Evolutionary conservation across 1,140 invertebrate species (phyloP).

Genomic region (Proctacanthus coquilletti): DNA sequence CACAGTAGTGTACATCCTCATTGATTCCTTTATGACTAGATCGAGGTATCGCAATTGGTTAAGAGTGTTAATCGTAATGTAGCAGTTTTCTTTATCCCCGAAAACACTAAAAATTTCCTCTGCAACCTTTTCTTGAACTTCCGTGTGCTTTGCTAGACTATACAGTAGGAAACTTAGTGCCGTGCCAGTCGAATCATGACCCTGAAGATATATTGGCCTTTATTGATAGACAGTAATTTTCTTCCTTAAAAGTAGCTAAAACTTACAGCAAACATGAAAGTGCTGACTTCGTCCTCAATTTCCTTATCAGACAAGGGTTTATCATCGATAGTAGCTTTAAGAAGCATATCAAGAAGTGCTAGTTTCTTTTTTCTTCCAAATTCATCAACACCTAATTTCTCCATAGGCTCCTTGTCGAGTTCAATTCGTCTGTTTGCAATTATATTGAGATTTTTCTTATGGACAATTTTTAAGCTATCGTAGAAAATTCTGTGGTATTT

Average conservation of each 20-base stretch:
- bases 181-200: constrained; percentile 6
- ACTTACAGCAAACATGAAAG: constrained; percentile 56
- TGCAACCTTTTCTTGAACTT: constrained; percentile 33
- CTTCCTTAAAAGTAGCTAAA: neutral
- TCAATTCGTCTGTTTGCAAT: constrained; percentile 26
- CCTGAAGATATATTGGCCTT: neutral
- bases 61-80: constrained; percentile 24
- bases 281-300: constrained; percentile 51
- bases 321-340: constrained; percentile 39
- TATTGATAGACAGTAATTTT: neutral
- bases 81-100: constrained; percentile 14
- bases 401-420: constrained; percentile 14
- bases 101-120: constrained; percentile 38
- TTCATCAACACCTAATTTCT: constrained; percentile 1
- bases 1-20: constrained; percentile 34
- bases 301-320: constrained; percentile 39
- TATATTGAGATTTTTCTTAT: constrained; percentile 44
- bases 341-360: constrained; percentile 57
- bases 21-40: constrained; percentile 30
- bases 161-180: constrained; percentile 3
- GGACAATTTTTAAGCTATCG: constrained; percentile 42
- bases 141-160: constrained; percentile 4
- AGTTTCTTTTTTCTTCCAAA: constrained; percentile 36
- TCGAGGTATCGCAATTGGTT: constrained; percentile 34
- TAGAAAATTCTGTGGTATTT: constrained; percentile 32